phyloP scores from a whole-genome alignment of 2,113 vertebrate genomes.

The Aplodontia rufa region DNA sequence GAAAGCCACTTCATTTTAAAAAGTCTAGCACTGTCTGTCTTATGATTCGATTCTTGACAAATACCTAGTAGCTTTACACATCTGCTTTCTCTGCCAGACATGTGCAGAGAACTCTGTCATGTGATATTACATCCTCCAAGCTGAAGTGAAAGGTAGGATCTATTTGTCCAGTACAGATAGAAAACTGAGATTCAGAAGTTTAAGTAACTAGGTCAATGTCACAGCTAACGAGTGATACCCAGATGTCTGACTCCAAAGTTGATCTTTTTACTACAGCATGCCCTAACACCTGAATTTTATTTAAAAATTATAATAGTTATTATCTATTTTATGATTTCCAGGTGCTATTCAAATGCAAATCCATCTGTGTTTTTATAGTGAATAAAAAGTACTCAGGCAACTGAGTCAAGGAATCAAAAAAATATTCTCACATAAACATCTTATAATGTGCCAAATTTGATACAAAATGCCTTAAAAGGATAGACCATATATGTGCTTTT shows the following conservation, averaged over 20 bases:
- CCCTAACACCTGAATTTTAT: neutral
- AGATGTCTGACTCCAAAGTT: neutral
- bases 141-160: neutral
- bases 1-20: constrained; percentile 19
- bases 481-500: neutral
- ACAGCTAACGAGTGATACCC: neutral
- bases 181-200: neutral
- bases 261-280: neutral
- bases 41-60: neutral
- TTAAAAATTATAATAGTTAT: neutral
- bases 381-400: neutral
- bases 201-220: neutral
- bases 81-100: neutral
- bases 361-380: neutral
- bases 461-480: neutral
- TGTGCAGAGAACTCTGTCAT: neutral
- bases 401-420: neutral
- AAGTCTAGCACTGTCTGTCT: neutral
- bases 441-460: neutral
- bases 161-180: neutral
- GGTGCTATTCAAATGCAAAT: neutral
- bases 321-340: neutral
- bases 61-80: neutral
- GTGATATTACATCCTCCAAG: neutral
- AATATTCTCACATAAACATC: neutral